Conservation (phyloP, 2,113 vertebrate species). For the Mesoclemmys tuberculata region DNA sequence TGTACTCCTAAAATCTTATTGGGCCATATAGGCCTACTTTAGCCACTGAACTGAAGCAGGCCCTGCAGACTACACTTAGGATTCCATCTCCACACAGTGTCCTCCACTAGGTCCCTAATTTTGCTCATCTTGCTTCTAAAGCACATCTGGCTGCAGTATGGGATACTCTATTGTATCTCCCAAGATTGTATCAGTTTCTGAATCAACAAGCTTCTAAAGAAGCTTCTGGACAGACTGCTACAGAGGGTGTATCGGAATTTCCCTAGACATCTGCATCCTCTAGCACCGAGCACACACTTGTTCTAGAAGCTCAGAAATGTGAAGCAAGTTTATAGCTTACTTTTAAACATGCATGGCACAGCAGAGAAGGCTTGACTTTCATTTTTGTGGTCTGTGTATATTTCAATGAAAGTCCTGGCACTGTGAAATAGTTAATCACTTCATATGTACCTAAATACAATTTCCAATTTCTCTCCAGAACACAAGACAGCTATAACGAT, state of each 20-base stretch:
- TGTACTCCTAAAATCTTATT: no score
- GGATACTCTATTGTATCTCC: neutral
- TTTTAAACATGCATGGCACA: neutral
- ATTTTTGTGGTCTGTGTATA: neutral
- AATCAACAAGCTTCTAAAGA: neutral
- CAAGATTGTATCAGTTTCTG: neutral
- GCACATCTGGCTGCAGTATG: neutral
- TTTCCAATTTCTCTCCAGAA: neutral
- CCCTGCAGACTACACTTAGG: no score
- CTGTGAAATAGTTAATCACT: neutral
- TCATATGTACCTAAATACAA: neutral
- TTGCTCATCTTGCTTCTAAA: neutral
- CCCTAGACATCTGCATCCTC: neutral
- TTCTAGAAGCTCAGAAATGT: neutral
- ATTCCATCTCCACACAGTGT: no score
- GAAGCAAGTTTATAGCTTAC: neutral
- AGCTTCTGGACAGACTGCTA: rapidly evolving
- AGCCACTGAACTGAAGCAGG: no score
- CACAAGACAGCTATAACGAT: neutral
- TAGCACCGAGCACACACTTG: neutral
- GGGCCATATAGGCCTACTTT: no score
- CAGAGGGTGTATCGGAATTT: neutral
- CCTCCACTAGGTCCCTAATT: neutral
- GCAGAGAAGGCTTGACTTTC: neutral
- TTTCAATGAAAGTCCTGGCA: neutral